Evolutionary conservation across 2,797 vertebrate genomes (phyloP).

Genomic region (Semaprochilodus insignis): DNA sequence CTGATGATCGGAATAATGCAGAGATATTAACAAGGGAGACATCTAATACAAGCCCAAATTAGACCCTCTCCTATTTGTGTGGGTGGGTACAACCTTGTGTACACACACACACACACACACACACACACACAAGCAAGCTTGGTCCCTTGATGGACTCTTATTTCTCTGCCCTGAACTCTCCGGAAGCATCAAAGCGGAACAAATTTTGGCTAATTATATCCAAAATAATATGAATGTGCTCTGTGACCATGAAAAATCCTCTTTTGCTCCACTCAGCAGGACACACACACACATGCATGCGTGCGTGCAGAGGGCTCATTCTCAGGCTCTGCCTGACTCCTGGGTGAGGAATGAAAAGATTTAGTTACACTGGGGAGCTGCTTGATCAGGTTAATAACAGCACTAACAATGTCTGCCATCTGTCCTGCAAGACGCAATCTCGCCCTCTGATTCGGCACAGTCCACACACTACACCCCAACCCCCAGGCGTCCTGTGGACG

Average conservation of each 20-base stretch:
- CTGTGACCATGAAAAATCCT: conserved; percentile 57
- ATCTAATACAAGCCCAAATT: conserved; percentile 7
- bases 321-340: conserved; percentile 20
- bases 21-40: conserved; percentile 24
- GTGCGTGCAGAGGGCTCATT: conserved; percentile 22
- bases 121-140: background rate
- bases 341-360: conserved; percentile 37
- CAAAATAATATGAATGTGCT: conserved; percentile 54
- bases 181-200: conserved; percentile 60
- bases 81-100: conserved; percentile 22
- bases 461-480: background rate
- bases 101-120: conserved; percentile 26
- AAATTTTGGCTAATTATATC: conserved; percentile 62
- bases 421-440: conserved; percentile 34
- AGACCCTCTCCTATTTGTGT: background rate
- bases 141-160: conserved; percentile 41
- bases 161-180: conserved; percentile 43
- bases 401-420: conserved; percentile 45
- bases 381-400: conserved; percentile 36
- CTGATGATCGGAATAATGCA: conserved; percentile 34
- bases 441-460: conserved; percentile 3
- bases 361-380: conserved; percentile 43
- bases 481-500: background rate
- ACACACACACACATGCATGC: conserved; percentile 22
- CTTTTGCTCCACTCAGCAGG: conserved; percentile 48